Evolutionary conservation across 64 coral and sea anemone species (phyloP).

Genomic region (Trachythela sp.): DNA sequence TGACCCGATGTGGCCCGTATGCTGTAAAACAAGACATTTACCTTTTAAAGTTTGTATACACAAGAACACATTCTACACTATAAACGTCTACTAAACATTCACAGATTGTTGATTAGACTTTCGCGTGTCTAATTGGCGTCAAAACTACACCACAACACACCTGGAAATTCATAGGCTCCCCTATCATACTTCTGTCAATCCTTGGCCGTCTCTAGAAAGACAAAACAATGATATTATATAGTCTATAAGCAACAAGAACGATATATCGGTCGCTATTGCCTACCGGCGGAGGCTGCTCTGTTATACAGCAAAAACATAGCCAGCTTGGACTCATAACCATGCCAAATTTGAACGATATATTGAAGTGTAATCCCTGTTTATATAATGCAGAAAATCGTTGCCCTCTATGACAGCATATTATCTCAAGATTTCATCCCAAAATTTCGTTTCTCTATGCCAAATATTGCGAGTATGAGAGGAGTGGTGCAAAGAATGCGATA

Average conservation of each 20-base stretch:
- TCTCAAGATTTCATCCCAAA: not conserved
- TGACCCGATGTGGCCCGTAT: slow-evolving; percentile 4
- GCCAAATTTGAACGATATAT: not conserved
- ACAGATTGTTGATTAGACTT: not conserved
- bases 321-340: slow-evolving; percentile 13
- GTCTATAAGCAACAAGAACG: not conserved
- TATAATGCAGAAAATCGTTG: not conserved
- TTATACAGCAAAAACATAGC: slow-evolving; percentile 17
- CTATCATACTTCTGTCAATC: slow-evolving; percentile 28
- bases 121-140: not conserved
- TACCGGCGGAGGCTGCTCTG: slow-evolving; percentile 9
- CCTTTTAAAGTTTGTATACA: not conserved
- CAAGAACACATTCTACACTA: not conserved
- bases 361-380: not conserved
- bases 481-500: not conserved
- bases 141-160: not conserved
- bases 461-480: not conserved
- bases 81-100: not conserved
- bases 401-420: not conserved
- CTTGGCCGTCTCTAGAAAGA: slow-evolving; percentile 5
- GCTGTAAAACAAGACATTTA: slow-evolving; percentile 7
- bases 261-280: not conserved
- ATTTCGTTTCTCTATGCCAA: not conserved
- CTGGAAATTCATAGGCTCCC: slow-evolving; percentile 17
- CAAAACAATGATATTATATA: not conserved